Evolutionary conservation across 2,113 vertebrate species (phyloP), one percentile per base, ranked within the genome.

Genomic region (Sylvietta virens): DNA sequence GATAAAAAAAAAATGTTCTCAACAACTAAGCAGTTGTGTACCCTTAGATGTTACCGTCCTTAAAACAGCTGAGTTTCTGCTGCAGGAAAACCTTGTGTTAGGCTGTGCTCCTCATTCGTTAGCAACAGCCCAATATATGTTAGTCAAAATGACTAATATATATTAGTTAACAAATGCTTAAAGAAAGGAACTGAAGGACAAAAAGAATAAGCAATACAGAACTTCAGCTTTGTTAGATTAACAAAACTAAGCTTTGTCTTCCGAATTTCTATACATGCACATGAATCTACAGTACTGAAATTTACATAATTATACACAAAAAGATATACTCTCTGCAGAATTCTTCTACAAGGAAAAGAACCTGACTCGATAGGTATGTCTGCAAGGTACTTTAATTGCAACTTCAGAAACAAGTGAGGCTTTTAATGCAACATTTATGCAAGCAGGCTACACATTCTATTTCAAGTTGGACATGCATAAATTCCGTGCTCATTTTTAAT

Each of bases 371-470:
- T 76, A 61, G 35, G 10, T 57, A 31, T 73, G 27, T 54, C 78
- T 81, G 71, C n/a, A 85, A 96, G 56, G 64, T 89, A 94, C 50
- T 95, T 86, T 44, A 88, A 91, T 0, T 79, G 24, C 86, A 94
- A 69, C 73, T 84, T 90, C 53, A 93, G 92, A 96, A 87, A 76
- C 51, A 72, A 90, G 65, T 79, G 79, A 92, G 77, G 47, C 51
- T 88, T 94, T 94, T 87, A 94, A 94, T 81, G 53, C 53, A 97
- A 94, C 77, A 92, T 77, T 95, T 97, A 96, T 40, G 92, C 86
- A 98, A 94, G 97, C 93, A 96, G 64, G 97, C 88, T 95, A 95
- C 71, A 86, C 83, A 76, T 71, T 92, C 74, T 80, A 72, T 22
- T 88, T 44, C 70, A 50, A 88, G 45, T 66, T 66, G 45, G 74